Percentiles rank a stretch among this genome's conserved stretches.
Conservation (phyloP, 2,888 invertebrate species). For the Eupeodes latifasciatus region DNA sequence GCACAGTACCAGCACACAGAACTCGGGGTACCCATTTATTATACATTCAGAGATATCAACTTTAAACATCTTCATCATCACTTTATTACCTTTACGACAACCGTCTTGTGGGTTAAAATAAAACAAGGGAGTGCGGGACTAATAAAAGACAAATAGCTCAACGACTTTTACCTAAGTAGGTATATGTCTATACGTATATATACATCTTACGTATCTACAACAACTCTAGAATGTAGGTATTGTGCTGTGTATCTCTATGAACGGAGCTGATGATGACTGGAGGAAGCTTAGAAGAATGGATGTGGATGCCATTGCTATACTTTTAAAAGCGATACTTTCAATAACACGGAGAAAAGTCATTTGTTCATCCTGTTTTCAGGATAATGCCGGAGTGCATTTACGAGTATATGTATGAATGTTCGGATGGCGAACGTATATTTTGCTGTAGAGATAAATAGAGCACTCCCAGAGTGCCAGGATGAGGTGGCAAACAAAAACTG, state of each 20-base stretch:
- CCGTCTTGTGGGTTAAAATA: not conserved
- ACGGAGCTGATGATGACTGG: slow-evolving; percentile 11
- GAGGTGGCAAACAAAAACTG: slow-evolving; percentile 7
- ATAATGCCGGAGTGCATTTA: slow-evolving; percentile 16
- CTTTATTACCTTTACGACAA: slow-evolving; percentile 35
- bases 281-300: slow-evolving; percentile 37
- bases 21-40: slow-evolving; percentile 28
- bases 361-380: slow-evolving; percentile 40
- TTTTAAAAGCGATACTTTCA: slow-evolving; percentile 61
- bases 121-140: slow-evolving; percentile 20
- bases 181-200: not conserved
- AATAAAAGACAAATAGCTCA: slow-evolving; percentile 57
- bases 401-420: not conserved
- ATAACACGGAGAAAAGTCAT: slow-evolving; percentile 53
- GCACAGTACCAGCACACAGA: slow-evolving; percentile 1
- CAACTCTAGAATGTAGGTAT: not conserved
- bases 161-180: not conserved
- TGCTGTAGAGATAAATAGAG: not conserved
- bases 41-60: slow-evolving; percentile 55
- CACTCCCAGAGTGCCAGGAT: not conserved
- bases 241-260: no score
- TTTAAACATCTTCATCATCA: slow-evolving; percentile 36
- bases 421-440: not conserved
- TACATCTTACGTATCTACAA: not conserved
- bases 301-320: slow-evolving; percentile 21